Percentiles rank a stretch among this genome's conserved stretches.
Evolutionary conservation across 2,113 vertebrate genomes (phyloP).

Genomic region (Eubucco bourcierii): DNA sequence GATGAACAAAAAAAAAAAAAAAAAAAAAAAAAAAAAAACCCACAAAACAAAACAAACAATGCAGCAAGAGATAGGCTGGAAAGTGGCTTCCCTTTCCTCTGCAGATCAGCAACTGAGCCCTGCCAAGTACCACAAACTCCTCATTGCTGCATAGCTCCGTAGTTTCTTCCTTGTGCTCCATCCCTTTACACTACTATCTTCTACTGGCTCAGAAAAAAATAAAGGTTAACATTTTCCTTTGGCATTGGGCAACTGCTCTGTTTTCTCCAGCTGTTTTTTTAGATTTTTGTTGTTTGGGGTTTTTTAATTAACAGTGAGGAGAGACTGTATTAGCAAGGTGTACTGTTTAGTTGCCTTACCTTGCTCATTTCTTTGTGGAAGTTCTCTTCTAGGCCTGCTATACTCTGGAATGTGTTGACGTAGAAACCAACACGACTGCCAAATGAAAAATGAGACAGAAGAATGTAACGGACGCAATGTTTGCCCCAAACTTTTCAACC

Average conservation of each 20-base stretch:
- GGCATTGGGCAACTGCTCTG: not conserved
- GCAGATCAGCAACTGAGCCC: not conserved
- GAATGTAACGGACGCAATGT: not conserved
- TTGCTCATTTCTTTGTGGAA: slow-evolving; percentile 98
- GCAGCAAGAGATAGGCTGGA: not conserved
- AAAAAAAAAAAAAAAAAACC: not conserved
- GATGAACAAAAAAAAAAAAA: not conserved
- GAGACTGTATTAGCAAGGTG: not conserved
- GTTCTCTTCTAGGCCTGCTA: slow-evolving; percentile 95
- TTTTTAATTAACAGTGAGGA: not conserved
- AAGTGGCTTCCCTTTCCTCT: not conserved
- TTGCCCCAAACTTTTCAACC: not conserved
- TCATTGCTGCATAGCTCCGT: not conserved
- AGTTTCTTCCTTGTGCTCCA: not conserved
- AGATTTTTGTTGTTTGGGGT: not conserved
- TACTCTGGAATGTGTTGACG: slow-evolving; percentile 98
- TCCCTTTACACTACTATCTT: not conserved
- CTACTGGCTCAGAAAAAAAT: not conserved
- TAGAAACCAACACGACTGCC: slow-evolving; percentile 96
- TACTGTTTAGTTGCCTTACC: slow-evolving; percentile 76
- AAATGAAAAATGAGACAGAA: slow-evolving; percentile 36
- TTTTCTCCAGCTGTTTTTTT: not conserved
- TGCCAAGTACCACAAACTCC: not conserved
- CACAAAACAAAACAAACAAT: too few relatives aligned
- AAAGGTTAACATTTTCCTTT: not conserved